Base-by-base conservation (phyloP, 2,797 vertebrate species). In the Malurus leucopterus region DNA sequence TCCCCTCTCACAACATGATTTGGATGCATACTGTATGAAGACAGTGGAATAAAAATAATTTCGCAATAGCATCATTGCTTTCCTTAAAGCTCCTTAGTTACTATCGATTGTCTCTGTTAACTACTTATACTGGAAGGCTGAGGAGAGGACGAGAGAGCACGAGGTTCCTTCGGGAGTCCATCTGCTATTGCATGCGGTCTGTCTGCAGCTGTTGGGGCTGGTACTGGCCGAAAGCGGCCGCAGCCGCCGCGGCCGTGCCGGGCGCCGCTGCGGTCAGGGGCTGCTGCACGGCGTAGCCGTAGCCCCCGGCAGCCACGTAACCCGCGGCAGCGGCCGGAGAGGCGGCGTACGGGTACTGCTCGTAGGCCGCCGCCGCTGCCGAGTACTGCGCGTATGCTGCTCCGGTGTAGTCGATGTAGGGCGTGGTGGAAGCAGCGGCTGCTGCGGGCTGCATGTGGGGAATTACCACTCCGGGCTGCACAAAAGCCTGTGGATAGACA, bases 321-420 rank as follows among this genome's bases (percentile, higher is more conserved):
- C 99, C 98, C 0, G 98, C 95, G 1, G 99, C 98, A 0, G 99
- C 98, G 0, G 99, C 99, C 0, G 99, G 99, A 1, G 98, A 99
- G 44, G 99, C 99, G 0, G 99, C 98, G 2, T 99, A 99, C 0
- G 99, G 99, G 95, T 99, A 99, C 95, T 99, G 99, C 95, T 99
- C 99, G 0, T 99, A 99, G 41, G 99, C 98, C 0, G 98, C 98
- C 0, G 99, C 99, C 0, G 99, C 98, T 0, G 98, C 98, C 1
- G 99, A 99, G 82, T 99, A 99, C 90, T 99, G 99, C 5, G 99
- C 99, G 3, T 99, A 99, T 1, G 99, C 98, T 1, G 99, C 98
- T 84, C 98, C 98, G 8, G 99, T 99, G 98, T 99, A 99, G 96
- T 99, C 99, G 88, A 99, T 99, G 97, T 99, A 99, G 3, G 99